These are phyloP conservation scores for Cottoperca gobio DNA, from an alignment of 2,797 vertebrate species.

Conservation along the genomic window DNA sequence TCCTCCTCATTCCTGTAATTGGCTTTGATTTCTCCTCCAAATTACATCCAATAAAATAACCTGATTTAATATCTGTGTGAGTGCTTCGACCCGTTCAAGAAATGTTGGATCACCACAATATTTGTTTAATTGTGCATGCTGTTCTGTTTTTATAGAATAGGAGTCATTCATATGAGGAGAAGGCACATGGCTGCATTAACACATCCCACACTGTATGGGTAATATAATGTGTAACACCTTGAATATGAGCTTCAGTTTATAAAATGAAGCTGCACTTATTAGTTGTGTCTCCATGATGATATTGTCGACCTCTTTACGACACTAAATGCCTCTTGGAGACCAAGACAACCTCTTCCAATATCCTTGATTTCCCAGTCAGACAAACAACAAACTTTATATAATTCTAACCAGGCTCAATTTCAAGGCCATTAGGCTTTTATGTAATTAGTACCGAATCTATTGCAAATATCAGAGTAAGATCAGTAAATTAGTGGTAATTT, in stretches of 20 bases:
- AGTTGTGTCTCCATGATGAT: slow-evolving; percentile 34
- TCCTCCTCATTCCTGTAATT: slow-evolving; percentile 84
- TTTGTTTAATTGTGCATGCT: slow-evolving; percentile 83
- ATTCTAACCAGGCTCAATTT: slow-evolving; percentile 93
- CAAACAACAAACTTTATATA: slow-evolving; percentile 94
- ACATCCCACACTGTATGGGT: background rate
- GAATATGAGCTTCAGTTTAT: background rate
- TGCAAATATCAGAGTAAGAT: slow-evolving; percentile 93
- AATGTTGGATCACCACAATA: slow-evolving; percentile 78
- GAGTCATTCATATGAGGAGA: slow-evolving; percentile 28
- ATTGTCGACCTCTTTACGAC: slow-evolving; percentile 58
- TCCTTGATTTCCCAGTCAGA: slow-evolving; percentile 90
- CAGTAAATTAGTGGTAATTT: slow-evolving; percentile 94
- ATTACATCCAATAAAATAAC: slow-evolving; percentile 85
- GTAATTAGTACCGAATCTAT: slow-evolving; percentile 93
- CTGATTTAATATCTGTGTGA: slow-evolving; percentile 83
- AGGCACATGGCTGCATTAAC: slow-evolving; percentile 37
- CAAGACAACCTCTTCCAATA: slow-evolving; percentile 91
- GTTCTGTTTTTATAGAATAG: slow-evolving; percentile 43
- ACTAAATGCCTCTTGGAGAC: slow-evolving; percentile 82
- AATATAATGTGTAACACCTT: background rate
- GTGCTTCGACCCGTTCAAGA: slow-evolving; percentile 77
- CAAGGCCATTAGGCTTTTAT: slow-evolving; percentile 94
- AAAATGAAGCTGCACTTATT: slow-evolving; percentile 25
- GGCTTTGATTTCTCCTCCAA: slow-evolving; percentile 86